Evolutionary conservation across 2,888 invertebrate species (phyloP).

Genomic region (Micoletzkya japonica): DNA sequence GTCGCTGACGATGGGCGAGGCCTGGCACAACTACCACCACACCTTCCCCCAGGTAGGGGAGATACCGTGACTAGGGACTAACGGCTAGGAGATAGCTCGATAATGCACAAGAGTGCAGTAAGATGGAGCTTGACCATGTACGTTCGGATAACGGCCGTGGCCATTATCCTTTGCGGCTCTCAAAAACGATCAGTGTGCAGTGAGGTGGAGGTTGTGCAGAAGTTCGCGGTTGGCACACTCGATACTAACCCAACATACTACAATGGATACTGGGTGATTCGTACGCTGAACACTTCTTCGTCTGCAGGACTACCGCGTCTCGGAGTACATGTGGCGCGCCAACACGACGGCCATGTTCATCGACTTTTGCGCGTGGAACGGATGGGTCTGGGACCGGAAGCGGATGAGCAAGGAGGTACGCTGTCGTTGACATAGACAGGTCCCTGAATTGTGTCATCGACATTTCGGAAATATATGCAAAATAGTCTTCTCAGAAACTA

Average conservation of each 20-base stretch:
- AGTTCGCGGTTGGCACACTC: no score
- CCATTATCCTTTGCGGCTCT: no score
- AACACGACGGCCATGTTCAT: slow-evolving; percentile 57
- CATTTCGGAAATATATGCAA: neutral
- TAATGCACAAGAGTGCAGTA: no score
- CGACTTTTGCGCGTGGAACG: slow-evolving; percentile 44
- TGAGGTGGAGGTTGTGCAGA: no score
- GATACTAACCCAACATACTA: neutral
- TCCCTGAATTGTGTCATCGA: neutral
- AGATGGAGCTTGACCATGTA: no score
- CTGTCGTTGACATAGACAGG: neutral
- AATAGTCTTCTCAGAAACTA: neutral
- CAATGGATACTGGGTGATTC: no score
- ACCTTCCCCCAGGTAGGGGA: slow-evolving; percentile 65
- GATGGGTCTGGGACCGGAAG: slow-evolving; percentile 28
- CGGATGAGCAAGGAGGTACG: slow-evolving; percentile 26
- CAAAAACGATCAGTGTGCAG: no score
- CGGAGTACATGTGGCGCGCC: slow-evolving; percentile 49
- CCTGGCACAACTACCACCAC: slow-evolving; percentile 69
- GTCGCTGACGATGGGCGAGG: slow-evolving; percentile 63
- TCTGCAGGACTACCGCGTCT: slow-evolving; percentile 54
- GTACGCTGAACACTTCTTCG: neutral
- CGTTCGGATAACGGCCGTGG: no score
- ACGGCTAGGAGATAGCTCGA: neutral
- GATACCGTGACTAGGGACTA: neutral